Evolutionary conservation across 2,888 invertebrate species (phyloP), one percentile per base, ranked within the genome.

Genomic region (Drosophila pegasa): DNA sequence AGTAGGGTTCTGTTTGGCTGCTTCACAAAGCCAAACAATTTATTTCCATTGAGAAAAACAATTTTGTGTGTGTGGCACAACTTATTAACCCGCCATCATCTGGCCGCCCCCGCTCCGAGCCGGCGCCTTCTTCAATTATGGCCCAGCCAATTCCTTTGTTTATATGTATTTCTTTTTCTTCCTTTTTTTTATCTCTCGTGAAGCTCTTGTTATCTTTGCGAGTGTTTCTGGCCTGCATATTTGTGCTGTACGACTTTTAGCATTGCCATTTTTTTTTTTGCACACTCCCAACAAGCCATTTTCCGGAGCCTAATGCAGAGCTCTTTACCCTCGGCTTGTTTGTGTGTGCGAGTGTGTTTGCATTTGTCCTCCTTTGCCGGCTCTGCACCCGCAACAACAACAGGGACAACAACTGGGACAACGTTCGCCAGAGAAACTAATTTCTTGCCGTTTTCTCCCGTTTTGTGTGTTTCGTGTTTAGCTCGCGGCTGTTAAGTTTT

Each of bases 401-500:
- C 57, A n/a, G 45, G 56, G 70, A 29, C 61, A 64, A 59, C 68
- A 69, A 52, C 66, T 64, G 58, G 79, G 74, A 66, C 80, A 74
- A 75, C 75, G 64, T 47, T 63, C 67, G 71, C 66, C 50, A 61
- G 71, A 65, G 83, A 86, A 83, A 83, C 83, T 83, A 83, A 83
- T 83, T 83, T 83, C 83, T 83, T 85, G 67, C 68, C 71, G 47
- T 79, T 72, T 71, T 79, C 63, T 64, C 61, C 73, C 64, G 45
- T 67, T 71, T 47, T 71, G 62, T 75, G 65, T 75, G n/a, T 74
- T 74, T 69, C 63, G 69, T 81, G 76, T 71, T 52, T 76, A 50
- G 80, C 86, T 74, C 78, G 80, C 80, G 86, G 83, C 86, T 62
- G 68, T 80, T 80, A 78, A 82, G 86, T 82, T 78, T 78, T 56